Evolutionary conservation across 2,888 invertebrate genomes (phyloP).

Genomic region (Myopa testacea): DNA sequence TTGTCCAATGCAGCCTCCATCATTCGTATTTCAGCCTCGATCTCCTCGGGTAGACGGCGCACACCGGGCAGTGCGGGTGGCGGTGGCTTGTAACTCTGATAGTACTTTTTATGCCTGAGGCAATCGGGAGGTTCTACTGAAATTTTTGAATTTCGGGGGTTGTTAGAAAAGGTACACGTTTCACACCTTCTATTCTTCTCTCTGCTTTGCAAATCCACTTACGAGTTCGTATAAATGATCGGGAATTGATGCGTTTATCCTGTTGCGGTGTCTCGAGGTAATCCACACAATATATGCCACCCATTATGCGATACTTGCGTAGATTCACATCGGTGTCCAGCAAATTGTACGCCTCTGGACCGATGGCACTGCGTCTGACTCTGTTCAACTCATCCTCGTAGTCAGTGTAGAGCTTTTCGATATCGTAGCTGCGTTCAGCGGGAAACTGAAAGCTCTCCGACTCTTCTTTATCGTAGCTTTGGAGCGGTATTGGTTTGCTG

Average conservation of each 20-base stretch:
- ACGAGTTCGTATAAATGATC: conserved; percentile 66
- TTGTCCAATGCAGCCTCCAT: conserved; percentile 81
- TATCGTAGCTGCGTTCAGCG: conserved; percentile 60
- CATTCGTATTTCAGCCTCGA: conserved; percentile 81
- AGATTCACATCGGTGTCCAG: conserved; percentile 77
- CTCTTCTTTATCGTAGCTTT: conserved; percentile 56
- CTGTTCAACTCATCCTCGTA: conserved; percentile 66
- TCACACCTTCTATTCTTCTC: not conserved
- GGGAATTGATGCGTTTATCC: conserved; percentile 63
- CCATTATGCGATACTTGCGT: conserved; percentile 79
- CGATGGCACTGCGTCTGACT: conserved; percentile 60
- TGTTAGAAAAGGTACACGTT: not conserved
- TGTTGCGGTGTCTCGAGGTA: conserved; percentile 83
- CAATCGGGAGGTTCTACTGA: conserved; percentile 68
- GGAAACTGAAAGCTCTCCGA: conserved; percentile 55
- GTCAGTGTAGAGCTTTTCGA: conserved; percentile 67
- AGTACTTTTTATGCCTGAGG: conserved; percentile 73
- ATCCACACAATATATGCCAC: conserved; percentile 81
- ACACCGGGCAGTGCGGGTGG: conserved; percentile 75
- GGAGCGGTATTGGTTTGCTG: conserved; percentile 57
- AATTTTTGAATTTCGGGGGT: not conserved
- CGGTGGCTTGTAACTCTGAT: conserved; percentile 77
- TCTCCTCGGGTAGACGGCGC: conserved; percentile 80
- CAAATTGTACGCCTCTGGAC: conserved; percentile 64
- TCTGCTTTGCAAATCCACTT: conserved; percentile 17